Evolutionary conservation across 2,113 vertebrate species (phyloP), one percentile per base, ranked within the genome.

Genomic region (Prionailurus viverrinus): DNA sequence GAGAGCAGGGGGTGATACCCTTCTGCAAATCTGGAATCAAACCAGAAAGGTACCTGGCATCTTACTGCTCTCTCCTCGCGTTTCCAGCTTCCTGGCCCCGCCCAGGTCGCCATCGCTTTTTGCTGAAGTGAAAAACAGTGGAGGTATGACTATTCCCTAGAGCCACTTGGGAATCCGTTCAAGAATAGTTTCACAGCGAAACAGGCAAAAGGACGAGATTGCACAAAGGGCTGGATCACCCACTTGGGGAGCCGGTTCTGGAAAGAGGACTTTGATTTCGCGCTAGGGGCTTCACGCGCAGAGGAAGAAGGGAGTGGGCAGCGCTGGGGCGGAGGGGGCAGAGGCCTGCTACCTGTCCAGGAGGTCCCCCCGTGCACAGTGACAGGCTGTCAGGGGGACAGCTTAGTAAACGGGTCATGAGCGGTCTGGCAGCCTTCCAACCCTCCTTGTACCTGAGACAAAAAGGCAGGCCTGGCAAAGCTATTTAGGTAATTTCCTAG

Each of bases 151-250:
- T 73, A 85, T 61, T 85, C 84, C 66, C 95, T 9, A 12, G 65
- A 78, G 85, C 76, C 81, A 27, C 65, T 69, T 45, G 96, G 97
- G 94, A 83, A 89, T 16, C 21, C 4, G 58, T 69, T 91, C 79
- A 81, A 86, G 82, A 68, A 48, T 4, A 7, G 55, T 61, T 96
- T 93, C 45, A 45, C 0, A 74, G n/a, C 55, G 45, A 80, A 98
- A 48, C 19, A 71, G 89, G 89, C n/a, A 3, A 95, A 76, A 94
- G 91, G 94, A 74, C 68, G 41, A 39, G 51, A 73, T 25, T 68
- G 85, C 58, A 71, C 0, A 0, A 58, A 21, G 58, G 78, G 36
- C 81, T 6, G 27, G 71, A 31, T 92, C 51, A 88, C 84, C 94
- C 71, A 69, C 16, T 85, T 73, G 93, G 88, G 89, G 63, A 76